Conservation (phyloP, 2,888 invertebrate genomes). For the Lasioglossum calceatum region DNA sequence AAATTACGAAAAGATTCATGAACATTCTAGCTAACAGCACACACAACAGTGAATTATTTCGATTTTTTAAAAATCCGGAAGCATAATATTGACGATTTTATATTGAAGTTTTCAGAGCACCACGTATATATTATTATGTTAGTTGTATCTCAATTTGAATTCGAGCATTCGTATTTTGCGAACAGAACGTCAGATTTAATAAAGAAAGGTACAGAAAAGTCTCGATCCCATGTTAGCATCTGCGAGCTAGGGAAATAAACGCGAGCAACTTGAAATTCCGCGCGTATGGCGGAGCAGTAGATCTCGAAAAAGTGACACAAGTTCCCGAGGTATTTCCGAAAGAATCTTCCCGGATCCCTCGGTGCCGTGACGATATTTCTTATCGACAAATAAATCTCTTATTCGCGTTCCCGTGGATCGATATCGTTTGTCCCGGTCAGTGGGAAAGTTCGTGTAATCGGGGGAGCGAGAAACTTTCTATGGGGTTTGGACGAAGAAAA, state of each 20-base stretch:
- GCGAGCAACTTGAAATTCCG: slow-evolving; percentile 1
- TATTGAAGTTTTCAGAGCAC: too few species aligned
- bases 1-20: too few species aligned
- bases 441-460: background rate
- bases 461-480: background rate
- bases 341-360: background rate
- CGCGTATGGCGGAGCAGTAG: background rate
- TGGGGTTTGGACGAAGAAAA: background rate
- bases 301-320: background rate
- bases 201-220: background rate
- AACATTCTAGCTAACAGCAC: too few species aligned
- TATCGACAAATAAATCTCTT: background rate
- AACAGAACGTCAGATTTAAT: background rate
- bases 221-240: background rate
- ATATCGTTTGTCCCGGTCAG: background rate
- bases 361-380: background rate
- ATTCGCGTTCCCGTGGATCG: background rate
- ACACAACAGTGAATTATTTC: too few species aligned
- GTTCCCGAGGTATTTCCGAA: background rate
- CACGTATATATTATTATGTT: too few species aligned
- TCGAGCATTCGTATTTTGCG: too few species aligned
- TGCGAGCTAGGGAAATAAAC: background rate
- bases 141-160: too few species aligned
- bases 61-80: too few species aligned
- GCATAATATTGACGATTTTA: too few species aligned